A percentile compares a stretch with the other conserved stretches of the same genome.
Evolutionary conservation across 2,888 invertebrate genomes (phyloP).

Genomic region (Apamea monoglypha): DNA sequence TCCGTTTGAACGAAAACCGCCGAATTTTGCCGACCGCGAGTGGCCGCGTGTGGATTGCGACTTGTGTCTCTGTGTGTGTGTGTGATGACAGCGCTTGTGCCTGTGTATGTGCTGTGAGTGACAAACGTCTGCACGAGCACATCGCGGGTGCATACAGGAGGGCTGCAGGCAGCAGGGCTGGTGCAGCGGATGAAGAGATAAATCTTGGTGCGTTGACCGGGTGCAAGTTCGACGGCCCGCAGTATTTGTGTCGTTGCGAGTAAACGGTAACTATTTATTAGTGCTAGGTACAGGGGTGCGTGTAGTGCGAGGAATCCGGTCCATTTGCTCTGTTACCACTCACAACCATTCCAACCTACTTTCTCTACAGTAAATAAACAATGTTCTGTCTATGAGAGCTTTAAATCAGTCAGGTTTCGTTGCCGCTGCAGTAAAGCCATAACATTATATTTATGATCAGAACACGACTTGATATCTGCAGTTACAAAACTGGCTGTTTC

Average conservation of each 20-base stretch:
- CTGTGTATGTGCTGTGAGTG: conserved; percentile 62
- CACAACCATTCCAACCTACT: conserved; percentile 54
- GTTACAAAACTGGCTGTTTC: conserved; percentile 9
- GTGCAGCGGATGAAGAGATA: conserved; percentile 76
- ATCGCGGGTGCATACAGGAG: conserved; percentile 60
- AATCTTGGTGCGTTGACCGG: conserved; percentile 84
- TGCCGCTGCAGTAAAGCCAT: conserved; percentile 12
- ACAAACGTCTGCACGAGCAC: conserved; percentile 36
- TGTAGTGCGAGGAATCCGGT: conserved; percentile 60
- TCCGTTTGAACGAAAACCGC: conserved; percentile 65
- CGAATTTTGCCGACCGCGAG: conserved; percentile 64
- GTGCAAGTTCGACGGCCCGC: conserved; percentile 76
- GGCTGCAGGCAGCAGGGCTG: conserved; percentile 67
- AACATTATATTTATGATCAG: conserved; percentile 36
- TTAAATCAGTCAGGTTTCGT: conserved; percentile 28
- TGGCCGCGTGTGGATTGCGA: conserved; percentile 57
- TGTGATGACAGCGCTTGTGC: conserved; percentile 57
- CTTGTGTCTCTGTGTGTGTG: conserved; percentile 48
- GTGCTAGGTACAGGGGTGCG: conserved; percentile 58
- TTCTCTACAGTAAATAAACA: conserved; percentile 60
- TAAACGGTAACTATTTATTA: conserved; percentile 80
- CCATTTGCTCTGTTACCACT: conserved; percentile 55
- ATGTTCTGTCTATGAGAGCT: conserved; percentile 51
- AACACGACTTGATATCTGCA: conserved; percentile 7
- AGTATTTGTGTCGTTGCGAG: conserved; percentile 71